Evolutionary conservation across 2,888 invertebrate species (phyloP), one percentile per base, ranked within the genome.

Genomic region (Orchesella flavescens): DNA sequence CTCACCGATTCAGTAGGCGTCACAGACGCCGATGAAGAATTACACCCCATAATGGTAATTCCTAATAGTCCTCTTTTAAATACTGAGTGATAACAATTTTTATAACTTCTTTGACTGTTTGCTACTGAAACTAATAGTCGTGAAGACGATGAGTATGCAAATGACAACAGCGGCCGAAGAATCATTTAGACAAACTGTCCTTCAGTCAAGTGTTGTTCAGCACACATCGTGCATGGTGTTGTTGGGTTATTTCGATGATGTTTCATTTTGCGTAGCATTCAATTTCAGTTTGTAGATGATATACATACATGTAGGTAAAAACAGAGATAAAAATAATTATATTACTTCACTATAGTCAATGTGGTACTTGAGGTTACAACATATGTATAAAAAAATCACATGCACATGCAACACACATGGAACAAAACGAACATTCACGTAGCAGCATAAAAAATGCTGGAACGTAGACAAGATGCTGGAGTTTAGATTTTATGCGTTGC

Each of bases 41-140:
- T 77, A 55, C 77, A 77, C 5, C 77, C 77, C 77, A 77, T 77
- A 1, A 68, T 68, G 44, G 68, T 7, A 43, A 77, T 77, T 59
- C 77, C 77, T 21, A 77, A 43, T 2, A 59, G n/a, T 44, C 68
- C 68, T 15, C 63, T 68, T 46, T 57, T 77, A 59, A 77, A 68
- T 59, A 68, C 57, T 34, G 55, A 21, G 5, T 44, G 44, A 57
- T 65, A 63, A 1, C 23, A 53, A 24, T 17, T 49, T 53, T 34
- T 55, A 17, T 59, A 10, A 49, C 55, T 66, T 68, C 59, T 68
- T 49, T 68, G 55, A 12, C 21, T 68, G 44, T 55, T 76, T 13
- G 57, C 34, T 68, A 23, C 68, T 19, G 68, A 68, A 21, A 55
- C 57, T 21, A 66, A n/a, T 9, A 57, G 57, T 44, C 57, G 66